Evolutionary conservation across 2,113 vertebrate genomes (phyloP), one percentile per base, ranked within the genome.

Genomic region (Pangasianodon gigas): DNA sequence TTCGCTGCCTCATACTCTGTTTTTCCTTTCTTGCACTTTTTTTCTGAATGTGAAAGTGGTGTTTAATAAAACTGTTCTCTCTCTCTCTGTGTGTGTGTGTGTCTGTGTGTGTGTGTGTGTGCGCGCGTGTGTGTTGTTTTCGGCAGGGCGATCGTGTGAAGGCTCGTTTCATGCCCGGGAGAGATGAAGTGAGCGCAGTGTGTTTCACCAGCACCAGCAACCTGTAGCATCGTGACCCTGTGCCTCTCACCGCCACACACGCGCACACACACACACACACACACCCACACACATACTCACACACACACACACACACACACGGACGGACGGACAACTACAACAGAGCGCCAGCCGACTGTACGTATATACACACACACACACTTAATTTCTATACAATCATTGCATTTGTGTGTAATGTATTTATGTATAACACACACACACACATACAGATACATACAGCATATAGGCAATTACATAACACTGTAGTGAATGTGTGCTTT

Each of bases 311-410:
- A 54, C 52, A 29, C 54, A 48, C 44, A 5, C 26, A 82, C 96
- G 96, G 97, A 96, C 96, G 51, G 79, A 82, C 96, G 96, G 97
- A 96, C 96, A 96, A 97, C 96, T 97, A 96, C 96, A 96, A 97
- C 95, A 96, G 97, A 96, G 96, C 97, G 96, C 98, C 97, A 97
- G 97, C 97, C 98, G 97, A 98, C 97, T 98, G 98, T 99, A 95
- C 97, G 98, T 99, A 97, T 29, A 29, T 93, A 88, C 90, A 92
- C 44, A 79, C 13, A 79, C 41, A 44, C 21, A 24, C 44, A 79
- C 44, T 7, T 65, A 65, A 8, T 62, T 65, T 29, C 26, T 65
- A 29, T 65, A 9, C 62, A 65, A 8, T 65, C n/a, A 11, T 69
- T 1, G 37, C 37, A 37, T 37, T 37, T 37, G 37, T 37, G 2